Conservation (phyloP, 2,113 vertebrate species). For the Suricata suricatta region DNA sequence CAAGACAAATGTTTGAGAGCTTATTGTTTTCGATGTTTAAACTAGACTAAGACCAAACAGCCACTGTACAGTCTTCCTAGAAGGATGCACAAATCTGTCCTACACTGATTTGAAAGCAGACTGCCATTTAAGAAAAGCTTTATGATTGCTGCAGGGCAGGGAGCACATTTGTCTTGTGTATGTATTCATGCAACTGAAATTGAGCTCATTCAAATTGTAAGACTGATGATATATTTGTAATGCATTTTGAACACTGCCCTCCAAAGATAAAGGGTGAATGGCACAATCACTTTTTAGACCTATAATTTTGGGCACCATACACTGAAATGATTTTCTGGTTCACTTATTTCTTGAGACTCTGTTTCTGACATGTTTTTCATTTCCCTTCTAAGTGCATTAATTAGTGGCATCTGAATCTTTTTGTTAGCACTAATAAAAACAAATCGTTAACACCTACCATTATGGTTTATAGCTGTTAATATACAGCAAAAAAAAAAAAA, state of each 20-base stretch:
- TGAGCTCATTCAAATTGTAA: background rate
- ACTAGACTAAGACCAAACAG: background rate
- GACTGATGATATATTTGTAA: background rate
- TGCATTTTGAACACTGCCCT: background rate
- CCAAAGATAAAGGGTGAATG: background rate
- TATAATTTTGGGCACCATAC: background rate
- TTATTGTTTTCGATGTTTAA: background rate
- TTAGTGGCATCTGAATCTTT: background rate
- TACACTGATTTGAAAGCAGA: background rate
- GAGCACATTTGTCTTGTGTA: background rate
- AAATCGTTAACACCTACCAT: background rate
- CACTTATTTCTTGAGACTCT: background rate
- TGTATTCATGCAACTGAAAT: background rate
- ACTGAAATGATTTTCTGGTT: constrained; percentile 22
- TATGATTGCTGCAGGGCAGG: background rate
- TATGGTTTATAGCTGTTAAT: background rate
- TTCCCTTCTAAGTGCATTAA: constrained; percentile 22
- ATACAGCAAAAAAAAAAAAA: background rate
- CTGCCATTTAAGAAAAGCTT: background rate
- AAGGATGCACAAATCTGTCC: background rate
- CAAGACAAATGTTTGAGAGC: background rate
- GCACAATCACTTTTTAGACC: background rate
- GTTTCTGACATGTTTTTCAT: constrained; percentile 17
- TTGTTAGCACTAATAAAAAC: background rate
- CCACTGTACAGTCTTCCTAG: background rate